Conservation (phyloP, 2,113 vertebrate species). For the Rattus norvegicus region DNA sequence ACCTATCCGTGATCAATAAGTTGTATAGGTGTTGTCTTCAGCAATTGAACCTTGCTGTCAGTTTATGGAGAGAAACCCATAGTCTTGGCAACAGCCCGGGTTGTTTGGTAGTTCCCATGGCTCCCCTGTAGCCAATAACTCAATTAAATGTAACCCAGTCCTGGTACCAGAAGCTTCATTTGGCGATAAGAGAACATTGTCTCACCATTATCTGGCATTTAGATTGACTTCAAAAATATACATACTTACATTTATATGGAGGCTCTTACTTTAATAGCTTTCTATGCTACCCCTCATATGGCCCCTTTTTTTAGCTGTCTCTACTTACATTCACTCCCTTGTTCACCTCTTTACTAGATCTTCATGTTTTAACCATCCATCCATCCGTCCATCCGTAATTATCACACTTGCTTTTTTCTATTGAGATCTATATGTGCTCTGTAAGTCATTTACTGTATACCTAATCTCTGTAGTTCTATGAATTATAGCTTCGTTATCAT, state of each 20-base stretch:
- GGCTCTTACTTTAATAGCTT: background rate
- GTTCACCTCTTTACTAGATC: background rate
- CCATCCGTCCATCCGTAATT: background rate
- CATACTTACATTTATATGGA: background rate
- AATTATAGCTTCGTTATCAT: background rate
- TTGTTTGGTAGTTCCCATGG: background rate
- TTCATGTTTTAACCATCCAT: background rate
- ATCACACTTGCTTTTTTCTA: background rate
- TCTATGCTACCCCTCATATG: background rate
- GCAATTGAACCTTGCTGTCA: background rate
- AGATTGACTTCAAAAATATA: background rate
- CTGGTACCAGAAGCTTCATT: background rate
- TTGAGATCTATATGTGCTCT: background rate
- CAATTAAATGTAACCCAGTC: background rate
- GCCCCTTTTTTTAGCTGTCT: background rate
- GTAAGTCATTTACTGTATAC: background rate
- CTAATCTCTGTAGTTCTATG: background rate
- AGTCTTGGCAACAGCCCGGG: background rate
- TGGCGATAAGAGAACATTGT: too few species aligned
- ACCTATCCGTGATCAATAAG: background rate
- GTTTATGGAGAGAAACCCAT: background rate
- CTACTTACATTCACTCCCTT: background rate
- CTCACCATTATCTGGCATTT: background rate
- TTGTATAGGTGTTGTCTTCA: background rate
- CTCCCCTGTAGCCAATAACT: background rate